Evolutionary conservation across 2,797 vertebrate species (phyloP).

Genomic region (Sebastes melanostomus): DNA sequence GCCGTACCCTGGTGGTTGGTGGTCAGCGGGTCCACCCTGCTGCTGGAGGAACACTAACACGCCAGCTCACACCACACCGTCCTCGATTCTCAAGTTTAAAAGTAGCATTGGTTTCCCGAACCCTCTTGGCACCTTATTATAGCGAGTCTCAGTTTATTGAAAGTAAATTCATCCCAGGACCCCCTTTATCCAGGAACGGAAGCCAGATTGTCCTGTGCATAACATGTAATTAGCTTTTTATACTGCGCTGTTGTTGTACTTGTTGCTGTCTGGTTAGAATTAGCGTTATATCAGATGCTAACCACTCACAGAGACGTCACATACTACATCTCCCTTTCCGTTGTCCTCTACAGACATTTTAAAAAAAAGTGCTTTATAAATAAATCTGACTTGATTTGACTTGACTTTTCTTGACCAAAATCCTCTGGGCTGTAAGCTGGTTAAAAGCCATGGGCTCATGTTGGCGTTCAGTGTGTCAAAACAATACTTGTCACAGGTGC

Average conservation of each 20-base stretch:
- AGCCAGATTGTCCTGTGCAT: slow-evolving; percentile 10
- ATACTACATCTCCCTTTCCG: background rate
- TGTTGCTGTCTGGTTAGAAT: slow-evolving; percentile 29
- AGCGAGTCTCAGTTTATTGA: slow-evolving; percentile 48
- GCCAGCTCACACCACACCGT: slow-evolving; percentile 63
- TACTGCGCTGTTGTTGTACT: slow-evolving; percentile 3
- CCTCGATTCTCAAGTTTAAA: slow-evolving; percentile 63
- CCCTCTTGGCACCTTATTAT: slow-evolving; percentile 63
- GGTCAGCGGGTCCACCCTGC: slow-evolving; percentile 75
- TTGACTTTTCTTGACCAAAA: slow-evolving; percentile 48
- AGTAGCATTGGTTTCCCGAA: slow-evolving; percentile 67
- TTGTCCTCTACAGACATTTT: background rate
- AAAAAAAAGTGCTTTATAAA: slow-evolving; percentile 12
- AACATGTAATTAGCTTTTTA: slow-evolving; percentile 53
- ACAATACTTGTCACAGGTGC: slow-evolving; percentile 53
- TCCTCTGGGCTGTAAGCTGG: slow-evolving; percentile 36
- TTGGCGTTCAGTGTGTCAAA: slow-evolving; percentile 48
- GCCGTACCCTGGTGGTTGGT: slow-evolving; percentile 63
- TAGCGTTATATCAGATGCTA: background rate
- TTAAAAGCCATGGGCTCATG: slow-evolving; percentile 41
- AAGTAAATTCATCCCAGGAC: slow-evolving; percentile 40
- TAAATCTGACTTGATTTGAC: slow-evolving; percentile 48
- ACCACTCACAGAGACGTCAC: background rate
- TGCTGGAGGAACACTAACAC: slow-evolving; percentile 44
- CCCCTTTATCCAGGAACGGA: slow-evolving; percentile 13